A percentile compares a stretch with the other conserved stretches of the same genome.
Conservation (phyloP, 2,888 invertebrate genomes). For the Mesoligia furuncula region DNA sequence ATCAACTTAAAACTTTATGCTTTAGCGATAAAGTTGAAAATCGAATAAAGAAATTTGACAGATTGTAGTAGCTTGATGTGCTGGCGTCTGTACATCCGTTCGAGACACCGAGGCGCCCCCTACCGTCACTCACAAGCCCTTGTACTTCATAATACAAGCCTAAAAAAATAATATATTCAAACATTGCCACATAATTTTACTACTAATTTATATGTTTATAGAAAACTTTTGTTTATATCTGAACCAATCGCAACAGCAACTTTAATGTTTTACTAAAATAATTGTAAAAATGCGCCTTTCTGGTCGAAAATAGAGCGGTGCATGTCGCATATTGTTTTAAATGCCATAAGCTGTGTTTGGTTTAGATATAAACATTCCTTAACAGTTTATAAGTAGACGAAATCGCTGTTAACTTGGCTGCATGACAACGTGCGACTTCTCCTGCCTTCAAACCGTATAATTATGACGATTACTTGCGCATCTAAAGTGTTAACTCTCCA, state of each 20-base stretch:
- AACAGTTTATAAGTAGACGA: slow-evolving; percentile 32
- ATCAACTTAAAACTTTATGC: too few relatives aligned
- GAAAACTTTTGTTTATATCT: slow-evolving; percentile 34
- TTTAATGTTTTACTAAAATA: not conserved
- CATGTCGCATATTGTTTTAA: not conserved
- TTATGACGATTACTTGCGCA: slow-evolving; percentile 43
- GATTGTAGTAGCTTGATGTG: too few relatives aligned
- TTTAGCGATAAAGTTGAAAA: too few relatives aligned
- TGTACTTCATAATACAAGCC: slow-evolving; percentile 66
- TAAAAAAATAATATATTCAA: slow-evolving; percentile 64
- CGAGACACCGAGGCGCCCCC: slow-evolving; percentile 44
- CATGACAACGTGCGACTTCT: slow-evolving; percentile 8
- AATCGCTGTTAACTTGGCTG: slow-evolving; percentile 18
- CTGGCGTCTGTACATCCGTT: slow-evolving; percentile 1
- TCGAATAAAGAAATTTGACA: too few relatives aligned
- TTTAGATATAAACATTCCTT: slow-evolving; percentile 8
- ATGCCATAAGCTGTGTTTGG: not conserved
- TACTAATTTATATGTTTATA: slow-evolving; percentile 52
- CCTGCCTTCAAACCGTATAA: slow-evolving; percentile 16
- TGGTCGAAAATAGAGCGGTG: not conserved
- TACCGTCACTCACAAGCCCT: slow-evolving; percentile 38
- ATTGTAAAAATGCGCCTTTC: not conserved
- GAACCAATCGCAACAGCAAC: slow-evolving; percentile 12
- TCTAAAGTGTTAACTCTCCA: slow-evolving; percentile 13
- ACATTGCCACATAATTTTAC: slow-evolving; percentile 70